Evolutionary conservation across 1,140 invertebrate species (phyloP), one percentile per base, ranked within the genome.

Genomic region (Araneus ventricosus): DNA sequence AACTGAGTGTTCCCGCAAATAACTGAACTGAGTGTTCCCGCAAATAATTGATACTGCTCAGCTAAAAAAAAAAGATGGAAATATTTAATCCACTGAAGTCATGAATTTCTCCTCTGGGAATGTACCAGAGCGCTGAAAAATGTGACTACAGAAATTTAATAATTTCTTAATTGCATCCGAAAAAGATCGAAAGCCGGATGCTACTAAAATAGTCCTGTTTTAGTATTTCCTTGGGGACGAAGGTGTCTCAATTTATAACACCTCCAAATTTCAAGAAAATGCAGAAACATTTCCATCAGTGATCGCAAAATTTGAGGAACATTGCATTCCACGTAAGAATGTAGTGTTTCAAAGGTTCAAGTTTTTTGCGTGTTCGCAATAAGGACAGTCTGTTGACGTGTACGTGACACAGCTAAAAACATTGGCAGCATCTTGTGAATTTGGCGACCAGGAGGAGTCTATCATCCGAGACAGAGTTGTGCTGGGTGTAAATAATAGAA

Each of bases 401-500:
- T 91, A 91, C 39, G 14, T 82, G 17, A 52, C 52, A 22, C 20
- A 90, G 41, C 34, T 90, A 41, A 59, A 30, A 30, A 39, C 70
- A 10, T 4, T 80, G 30, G 88, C 88, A 8, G 24, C 70, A 34
- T 4, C 67, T 1, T 90, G 20, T 34, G 52, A 79, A 27, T 90
- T 90, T 79, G 37, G 63, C 17, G 67, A 59, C 0, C 67, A 90
- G 39, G 88, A 90, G 41, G 88, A 90, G 10, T n/a, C 24, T n/a
- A n/a, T 90, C 30, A 86, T 91, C 45, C 45, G 79, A 27, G 90
- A 91, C 37, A 45, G 34, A 52, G 0, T 91, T 20, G 84, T 92
- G 6, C 61, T 92, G n/a, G 80, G 79, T 7, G 67, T 92, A 14
- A 6, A 30, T 4, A 45, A 92, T 22, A 45, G 30, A 4, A 34